Base-by-base conservation (phyloP, 1,140 invertebrate genomes). In the Proctacanthus coquilletti region DNA sequence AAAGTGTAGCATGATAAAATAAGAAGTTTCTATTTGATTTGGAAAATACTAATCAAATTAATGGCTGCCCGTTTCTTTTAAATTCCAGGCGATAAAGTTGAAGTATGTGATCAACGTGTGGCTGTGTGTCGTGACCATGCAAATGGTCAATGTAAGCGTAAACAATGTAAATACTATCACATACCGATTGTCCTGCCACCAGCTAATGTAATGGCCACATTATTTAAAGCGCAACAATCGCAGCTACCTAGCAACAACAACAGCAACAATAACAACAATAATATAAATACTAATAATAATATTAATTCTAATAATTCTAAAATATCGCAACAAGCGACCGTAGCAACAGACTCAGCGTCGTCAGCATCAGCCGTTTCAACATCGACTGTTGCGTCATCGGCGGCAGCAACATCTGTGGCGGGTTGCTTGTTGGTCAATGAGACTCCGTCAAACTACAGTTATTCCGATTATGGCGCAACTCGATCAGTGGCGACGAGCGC, bases 81-180 rank as follows among this genome's bases (percentile, higher is more conserved):
- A 35, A 38, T 62, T 63, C 9, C 69, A 91, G 86, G 85, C 72
- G 84, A 85, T 69, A 74, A 74, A 62, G 84, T 91, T 71, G 85
- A 91, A 74, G 82, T 89, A 70, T 78, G 78, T 69, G 84, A 88
- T 66, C 84, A 85, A 63, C 79, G 83, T 64, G 86, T 92, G 69
- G 85, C 84, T 61, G 86, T 92, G 53, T 93, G 87, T 69, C 82
- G 85, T 61, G 86, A 92, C 72, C 83, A 84, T 62, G 85, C 83
- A 54, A 86, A 85, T 62, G 85, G 85, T 57, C 77, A 82, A 62
- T 91, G 86, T 66, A 72, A 76, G 53, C 80, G 85, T 61, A 77
- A 81, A 61, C 73, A 80, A 64, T 92, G 86, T 79, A 89, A 88
- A 79, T 91, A 84, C 74, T 87, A 86, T 74, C 83, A 87, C 71